These are phyloP conservation scores for Trichopoda pennipes DNA, from an alignment of 2,888 invertebrate species.

Conservation along the genomic window DNA sequence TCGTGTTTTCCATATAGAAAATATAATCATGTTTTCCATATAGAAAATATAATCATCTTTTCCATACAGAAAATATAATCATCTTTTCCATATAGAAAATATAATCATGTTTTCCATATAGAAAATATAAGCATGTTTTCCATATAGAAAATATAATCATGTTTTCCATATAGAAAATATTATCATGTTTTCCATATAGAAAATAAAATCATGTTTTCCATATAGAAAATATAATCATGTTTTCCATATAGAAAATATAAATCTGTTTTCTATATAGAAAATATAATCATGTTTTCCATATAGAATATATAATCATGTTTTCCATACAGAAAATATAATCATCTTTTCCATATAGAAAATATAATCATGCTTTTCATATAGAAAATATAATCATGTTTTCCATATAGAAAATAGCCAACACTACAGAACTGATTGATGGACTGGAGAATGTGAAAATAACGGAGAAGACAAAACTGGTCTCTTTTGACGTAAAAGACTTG, in stretches of 20 bases:
- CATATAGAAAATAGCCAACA: conserved; percentile 2
- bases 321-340: background rate
- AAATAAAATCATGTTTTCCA: background rate
- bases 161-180: background rate
- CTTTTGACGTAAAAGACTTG: too few species aligned
- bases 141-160: background rate
- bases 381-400: background rate
- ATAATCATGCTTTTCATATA: too few species aligned
- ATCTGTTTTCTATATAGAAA: too few species aligned
- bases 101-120: background rate
- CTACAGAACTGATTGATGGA: too few species aligned
- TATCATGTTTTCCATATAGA: background rate
- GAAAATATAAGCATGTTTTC: background rate
- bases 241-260: conserved; percentile 10
- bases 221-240: background rate
- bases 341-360: conserved; percentile 2
- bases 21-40: background rate
- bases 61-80: background rate
- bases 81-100: background rate
- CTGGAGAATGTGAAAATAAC: too few species aligned
- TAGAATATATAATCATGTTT: background rate
- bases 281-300: background rate
- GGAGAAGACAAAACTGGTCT: too few species aligned
- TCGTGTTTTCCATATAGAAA: background rate
- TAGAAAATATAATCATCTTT: background rate